These are phyloP conservation scores for Diplodus sargus DNA, from an alignment of 2,797 vertebrate genomes.

Conservation along the genomic window DNA sequence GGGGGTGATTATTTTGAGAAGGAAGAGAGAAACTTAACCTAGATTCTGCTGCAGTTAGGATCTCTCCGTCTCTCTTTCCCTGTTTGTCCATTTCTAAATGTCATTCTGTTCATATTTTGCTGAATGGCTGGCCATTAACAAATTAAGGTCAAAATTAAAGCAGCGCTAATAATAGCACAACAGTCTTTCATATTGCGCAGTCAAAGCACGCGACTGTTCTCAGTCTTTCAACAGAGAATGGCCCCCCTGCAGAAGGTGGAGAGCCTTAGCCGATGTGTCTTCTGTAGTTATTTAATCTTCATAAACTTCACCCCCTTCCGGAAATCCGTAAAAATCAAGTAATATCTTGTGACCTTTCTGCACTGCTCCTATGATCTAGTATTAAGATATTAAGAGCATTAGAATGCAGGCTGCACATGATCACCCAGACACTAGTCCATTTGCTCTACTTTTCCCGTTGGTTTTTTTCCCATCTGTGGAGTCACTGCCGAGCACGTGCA, in stretches of 20 bases:
- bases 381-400: slow-evolving; percentile 71
- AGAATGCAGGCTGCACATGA: slow-evolving; percentile 49
- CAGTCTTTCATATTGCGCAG: slow-evolving; percentile 9
- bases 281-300: slow-evolving; percentile 51
- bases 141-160: slow-evolving; percentile 59
- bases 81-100: not conserved
- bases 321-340: slow-evolving; percentile 39
- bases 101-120: slow-evolving; percentile 8
- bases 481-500: slow-evolving; percentile 67
- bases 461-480: slow-evolving; percentile 68
- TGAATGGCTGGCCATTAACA: slow-evolving; percentile 37
- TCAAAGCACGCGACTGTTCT: not conserved
- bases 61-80: slow-evolving; percentile 15
- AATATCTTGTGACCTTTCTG: slow-evolving; percentile 51
- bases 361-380: slow-evolving; percentile 51
- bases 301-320: slow-evolving; percentile 30
- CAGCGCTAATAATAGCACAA: slow-evolving; percentile 27
- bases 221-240: slow-evolving; percentile 2
- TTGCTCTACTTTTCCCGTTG: slow-evolving; percentile 76
- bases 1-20: slow-evolving; percentile 56
- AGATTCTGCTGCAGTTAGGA: slow-evolving; percentile 51
- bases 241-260: slow-evolving; percentile 7
- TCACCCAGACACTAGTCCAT: slow-evolving; percentile 55
- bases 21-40: slow-evolving; percentile 50
- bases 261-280: not conserved